These are phyloP conservation scores for Neodiprion virginianus DNA, from an alignment of 1,140 invertebrate genomes.

Conservation along the genomic window DNA sequence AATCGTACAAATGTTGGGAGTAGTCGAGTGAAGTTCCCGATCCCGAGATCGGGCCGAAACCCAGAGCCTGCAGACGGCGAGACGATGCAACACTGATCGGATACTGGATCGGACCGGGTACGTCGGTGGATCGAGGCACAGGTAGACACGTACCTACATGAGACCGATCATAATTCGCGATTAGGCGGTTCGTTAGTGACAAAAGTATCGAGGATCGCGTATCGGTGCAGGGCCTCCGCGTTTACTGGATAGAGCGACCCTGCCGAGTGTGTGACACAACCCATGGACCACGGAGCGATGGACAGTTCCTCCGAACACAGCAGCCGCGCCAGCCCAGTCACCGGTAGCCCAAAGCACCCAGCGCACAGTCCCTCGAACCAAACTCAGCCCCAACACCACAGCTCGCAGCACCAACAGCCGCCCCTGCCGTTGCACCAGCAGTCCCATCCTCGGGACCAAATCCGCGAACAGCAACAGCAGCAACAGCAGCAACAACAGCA, in stretches of 20 bases:
- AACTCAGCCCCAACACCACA: constrained; percentile 55
- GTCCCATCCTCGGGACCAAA: constrained; percentile 56
- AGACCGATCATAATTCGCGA: no score
- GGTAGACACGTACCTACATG: no score
- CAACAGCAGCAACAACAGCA: constrained; percentile 56
- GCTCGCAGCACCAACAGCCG: constrained; percentile 49
- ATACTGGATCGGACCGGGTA: no score
- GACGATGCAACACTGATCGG: background rate
- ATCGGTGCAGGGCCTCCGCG: background rate
- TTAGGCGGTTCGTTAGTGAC: no score
- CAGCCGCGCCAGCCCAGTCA: constrained; percentile 58
- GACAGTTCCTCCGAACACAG: constrained; percentile 69
- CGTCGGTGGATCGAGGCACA: no score
- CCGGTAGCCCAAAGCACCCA: constrained; percentile 52
- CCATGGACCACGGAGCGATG: constrained; percentile 63
- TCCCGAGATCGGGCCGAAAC: background rate
- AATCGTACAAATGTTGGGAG: background rate
- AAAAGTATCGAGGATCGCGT: no score
- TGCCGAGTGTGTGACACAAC: constrained; percentile 31
- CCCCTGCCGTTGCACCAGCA: constrained; percentile 64
- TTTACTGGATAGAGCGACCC: background rate
- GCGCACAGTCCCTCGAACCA: constrained; percentile 39
- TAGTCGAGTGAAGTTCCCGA: background rate
- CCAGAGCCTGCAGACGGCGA: background rate
- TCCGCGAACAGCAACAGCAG: constrained; percentile 47